Evolutionary conservation across 2,888 invertebrate genomes (phyloP).

Genomic region (Eristalis intricaria): DNA sequence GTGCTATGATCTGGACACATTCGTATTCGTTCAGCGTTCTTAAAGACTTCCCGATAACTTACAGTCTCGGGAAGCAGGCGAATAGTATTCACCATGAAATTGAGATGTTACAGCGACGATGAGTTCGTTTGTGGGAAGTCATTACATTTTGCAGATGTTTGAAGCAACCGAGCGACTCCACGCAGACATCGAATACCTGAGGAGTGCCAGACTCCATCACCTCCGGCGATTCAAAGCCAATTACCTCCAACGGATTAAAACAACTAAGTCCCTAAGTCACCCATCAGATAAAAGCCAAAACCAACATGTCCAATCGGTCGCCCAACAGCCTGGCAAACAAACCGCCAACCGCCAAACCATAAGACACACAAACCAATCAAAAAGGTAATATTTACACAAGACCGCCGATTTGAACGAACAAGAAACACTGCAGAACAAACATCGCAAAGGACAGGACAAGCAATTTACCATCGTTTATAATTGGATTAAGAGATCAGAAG

Average conservation of each 20-base stretch:
- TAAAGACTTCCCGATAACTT: background rate
- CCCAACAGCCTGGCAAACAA: background rate
- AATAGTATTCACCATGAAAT: background rate
- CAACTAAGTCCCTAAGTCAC: background rate
- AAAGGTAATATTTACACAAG: conserved; percentile 58
- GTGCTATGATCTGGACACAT: background rate
- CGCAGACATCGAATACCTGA: too few relatives aligned
- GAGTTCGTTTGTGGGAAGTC: background rate
- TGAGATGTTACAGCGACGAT: conserved; percentile 1
- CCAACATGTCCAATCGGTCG: conserved; percentile 64
- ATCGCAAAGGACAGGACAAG: conserved; percentile 44
- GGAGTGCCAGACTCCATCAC: too few relatives aligned
- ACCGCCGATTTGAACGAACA: conserved; percentile 29
- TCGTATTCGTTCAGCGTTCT: background rate
- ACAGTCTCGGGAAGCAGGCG: background rate
- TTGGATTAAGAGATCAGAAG: conserved; percentile 68
- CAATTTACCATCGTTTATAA: conserved; percentile 63
- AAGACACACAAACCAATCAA: conserved; percentile 44
- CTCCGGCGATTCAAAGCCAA: background rate
- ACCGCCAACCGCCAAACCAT: conserved; percentile 4
- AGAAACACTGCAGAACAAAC: conserved; percentile 4
- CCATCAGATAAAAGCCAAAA: conserved; percentile 9
- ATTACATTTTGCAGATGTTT: background rate
- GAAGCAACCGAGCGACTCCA: background rate
- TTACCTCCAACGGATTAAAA: background rate